Percentiles rank a stretch among this genome's conserved stretches.
Evolutionary conservation across 2,113 vertebrate genomes (phyloP).

Genomic region (Larimichthys crocea): DNA sequence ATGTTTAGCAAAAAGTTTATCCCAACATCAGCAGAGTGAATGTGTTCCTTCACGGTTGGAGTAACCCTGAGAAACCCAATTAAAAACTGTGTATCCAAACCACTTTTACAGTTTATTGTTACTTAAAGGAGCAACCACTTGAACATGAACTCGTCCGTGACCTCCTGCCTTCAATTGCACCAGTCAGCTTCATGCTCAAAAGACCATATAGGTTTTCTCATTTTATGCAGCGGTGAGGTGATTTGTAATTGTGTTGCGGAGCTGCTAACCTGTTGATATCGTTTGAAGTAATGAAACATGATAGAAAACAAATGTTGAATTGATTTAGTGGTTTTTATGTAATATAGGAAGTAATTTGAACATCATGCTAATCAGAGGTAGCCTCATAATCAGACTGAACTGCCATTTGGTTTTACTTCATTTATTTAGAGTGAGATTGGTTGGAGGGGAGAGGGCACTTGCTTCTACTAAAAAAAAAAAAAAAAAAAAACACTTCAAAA

Average conservation of each 20-base stretch:
- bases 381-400: conserved; percentile 14
- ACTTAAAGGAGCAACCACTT: conserved; percentile 34
- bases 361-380: conserved; percentile 28
- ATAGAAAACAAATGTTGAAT: conserved; percentile 49
- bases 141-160: conserved; percentile 39
- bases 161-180: conserved; percentile 14
- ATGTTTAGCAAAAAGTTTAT: conserved; percentile 17
- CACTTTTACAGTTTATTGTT: conserved; percentile 38
- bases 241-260: conserved; percentile 24
- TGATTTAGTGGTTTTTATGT: conserved; percentile 45
- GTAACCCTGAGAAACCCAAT: conserved; percentile 13
- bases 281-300: conserved; percentile 54
- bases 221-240: conserved; percentile 30
- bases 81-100: conserved; percentile 42
- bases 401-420: conserved; percentile 7
- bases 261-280: conserved; percentile 6
- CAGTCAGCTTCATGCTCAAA: conserved; percentile 49
- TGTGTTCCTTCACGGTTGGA: neutral
- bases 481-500: neutral
- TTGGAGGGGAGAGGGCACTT: neutral
- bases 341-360: conserved; percentile 31
- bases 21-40: conserved; percentile 37
- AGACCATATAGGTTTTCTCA: conserved; percentile 26
- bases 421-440: neutral
- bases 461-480: neutral